Conservation (phyloP, 1,140 invertebrate genomes). For the Zaprionus inermis region DNA sequence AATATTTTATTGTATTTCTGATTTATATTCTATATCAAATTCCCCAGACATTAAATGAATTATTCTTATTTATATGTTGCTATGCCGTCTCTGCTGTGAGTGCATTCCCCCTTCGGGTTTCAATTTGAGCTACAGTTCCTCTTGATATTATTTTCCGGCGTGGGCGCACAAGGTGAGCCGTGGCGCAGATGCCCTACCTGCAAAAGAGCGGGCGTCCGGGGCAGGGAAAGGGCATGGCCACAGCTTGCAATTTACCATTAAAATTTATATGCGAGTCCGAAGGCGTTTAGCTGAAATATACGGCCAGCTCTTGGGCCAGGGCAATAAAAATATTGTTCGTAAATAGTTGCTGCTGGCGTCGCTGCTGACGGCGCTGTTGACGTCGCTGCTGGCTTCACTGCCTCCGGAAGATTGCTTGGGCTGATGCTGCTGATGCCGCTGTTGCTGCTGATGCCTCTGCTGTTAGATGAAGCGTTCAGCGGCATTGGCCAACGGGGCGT, state of each 20-base stretch:
- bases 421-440: not conserved
- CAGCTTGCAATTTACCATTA: conserved; percentile 76
- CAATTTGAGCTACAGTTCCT: not conserved
- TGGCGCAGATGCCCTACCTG: not conserved
- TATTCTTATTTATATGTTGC: not conserved
- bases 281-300: conserved; percentile 75
- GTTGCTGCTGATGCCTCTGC: conserved; percentile 18
- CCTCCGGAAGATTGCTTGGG: too few relatives aligned
- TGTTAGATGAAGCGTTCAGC: conserved; percentile 67
- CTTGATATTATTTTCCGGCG: conserved; percentile 15
- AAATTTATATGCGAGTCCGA: conserved; percentile 74
- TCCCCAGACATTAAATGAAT: not conserved
- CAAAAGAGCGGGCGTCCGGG: not conserved
- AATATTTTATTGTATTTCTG: too few relatives aligned
- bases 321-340: conserved; percentile 67
- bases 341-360: conserved; percentile 63
- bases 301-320: conserved; percentile 46
- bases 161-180: conserved; percentile 7
- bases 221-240: conserved; percentile 11
- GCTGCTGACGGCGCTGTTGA: conserved; percentile 22
- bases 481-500: conserved; percentile 63
- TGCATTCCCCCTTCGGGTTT: conserved; percentile 4
- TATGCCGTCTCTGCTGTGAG: not conserved
- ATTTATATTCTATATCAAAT: not conserved
- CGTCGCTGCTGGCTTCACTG: conserved; percentile 32